A percentile compares a stretch with the other conserved stretches of the same genome.
phyloP scores from a whole-genome alignment of 2,797 vertebrate genomes.

The Danionella dracula region DNA sequence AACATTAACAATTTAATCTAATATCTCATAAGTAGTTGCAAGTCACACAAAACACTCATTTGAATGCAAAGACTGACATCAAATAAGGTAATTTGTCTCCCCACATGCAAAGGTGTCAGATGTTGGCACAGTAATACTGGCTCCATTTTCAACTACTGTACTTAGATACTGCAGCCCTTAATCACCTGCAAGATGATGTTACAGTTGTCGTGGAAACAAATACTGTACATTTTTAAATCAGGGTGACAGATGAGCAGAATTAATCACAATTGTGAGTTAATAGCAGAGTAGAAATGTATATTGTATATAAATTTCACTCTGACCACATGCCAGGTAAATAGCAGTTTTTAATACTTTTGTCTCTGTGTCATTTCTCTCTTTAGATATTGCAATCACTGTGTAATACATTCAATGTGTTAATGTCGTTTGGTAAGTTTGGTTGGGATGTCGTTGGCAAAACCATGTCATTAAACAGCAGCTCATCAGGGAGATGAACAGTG shows the following conservation, averaged over 20 bases:
- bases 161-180: slow-evolving; percentile 24
- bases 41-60: not conserved
- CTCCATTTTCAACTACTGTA: slow-evolving; percentile 35
- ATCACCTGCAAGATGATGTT: slow-evolving; percentile 41
- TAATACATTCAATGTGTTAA: too few relatives aligned
- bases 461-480: too few relatives aligned
- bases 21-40: not conserved
- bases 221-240: slow-evolving; percentile 9
- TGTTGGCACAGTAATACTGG: slow-evolving; percentile 38
- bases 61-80: not conserved
- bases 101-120: not conserved
- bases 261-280: slow-evolving; percentile 9
- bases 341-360: too few relatives aligned
- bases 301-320: too few relatives aligned
- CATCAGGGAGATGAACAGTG: too few relatives aligned
- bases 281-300: slow-evolving; percentile 2
- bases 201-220: slow-evolving; percentile 34
- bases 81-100: not conserved
- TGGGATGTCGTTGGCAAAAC: too few relatives aligned
- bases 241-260: not conserved
- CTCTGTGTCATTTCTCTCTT: too few relatives aligned
- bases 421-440: too few relatives aligned
- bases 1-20: not conserved
- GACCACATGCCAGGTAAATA: too few relatives aligned
- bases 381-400: too few relatives aligned